Base-by-base conservation (phyloP, 2,113 vertebrate genomes). In the Aptenodytes patagonicus region DNA sequence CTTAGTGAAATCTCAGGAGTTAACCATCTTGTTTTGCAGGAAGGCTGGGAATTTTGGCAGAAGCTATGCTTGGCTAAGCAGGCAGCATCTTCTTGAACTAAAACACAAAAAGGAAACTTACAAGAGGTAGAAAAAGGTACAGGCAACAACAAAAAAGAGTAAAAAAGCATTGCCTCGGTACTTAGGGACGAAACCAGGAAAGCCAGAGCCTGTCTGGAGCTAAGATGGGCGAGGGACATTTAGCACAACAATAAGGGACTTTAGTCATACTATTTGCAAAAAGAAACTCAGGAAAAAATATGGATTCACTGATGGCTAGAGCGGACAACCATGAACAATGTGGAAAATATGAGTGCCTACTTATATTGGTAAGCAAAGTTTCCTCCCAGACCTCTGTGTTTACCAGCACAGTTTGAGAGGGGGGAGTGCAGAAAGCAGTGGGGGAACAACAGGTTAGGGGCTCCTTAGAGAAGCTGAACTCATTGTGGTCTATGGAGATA, bases 31-130 rank as follows among this genome's bases (percentile, higher is more conserved):
- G 13, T 22, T 60, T 19, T 78, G n/a, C 14, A 83, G 55, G n/a
- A 69, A 92, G 49, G 19, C 19, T 91, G 26, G n/a, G 18, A 89
- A 60, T 78, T 81, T 78, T 81, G 60, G 72, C 68, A 96, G 80
- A 87, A 87, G 46, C 4, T 73, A 9, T n/a, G 7, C 36, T 87
- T 87, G 55, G 11, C 51, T 93, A 87, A 87, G 44, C 77, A 91
- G n/a, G 17, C n/a, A 78, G 55, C 22, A 68, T 66, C 31, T 70
- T 42, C 58, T 7, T 38, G 69, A 62, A 66, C 24, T 55, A 44
- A 87, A 87, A 24, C 8, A n/a, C 4, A 26, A 52, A 64, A 64
- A 76, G 7, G 11, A 77, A 83, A 61, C 24, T 71, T 28, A 26
- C 6, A 78, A 70, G 61, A 71, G 17, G 9, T 38, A 71, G 32